Evolutionary conservation across 1,140 invertebrate species (phyloP), one percentile per base, ranked within the genome.

Genomic region (Antheraea pernyi): DNA sequence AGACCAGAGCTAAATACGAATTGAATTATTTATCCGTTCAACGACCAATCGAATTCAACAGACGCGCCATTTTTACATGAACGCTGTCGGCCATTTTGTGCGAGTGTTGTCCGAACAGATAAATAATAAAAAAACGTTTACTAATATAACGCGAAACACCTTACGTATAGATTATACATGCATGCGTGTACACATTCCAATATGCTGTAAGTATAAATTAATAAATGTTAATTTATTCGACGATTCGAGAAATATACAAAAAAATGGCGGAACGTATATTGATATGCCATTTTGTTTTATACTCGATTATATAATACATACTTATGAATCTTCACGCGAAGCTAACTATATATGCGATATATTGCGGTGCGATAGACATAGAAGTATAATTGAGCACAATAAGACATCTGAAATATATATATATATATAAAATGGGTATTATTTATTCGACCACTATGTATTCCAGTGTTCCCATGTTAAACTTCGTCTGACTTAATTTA

Each of bases 1-100:
- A 82, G 79, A 90, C 85, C 85, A 81, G 83, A 84, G 83, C 81
- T 82, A 82, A 81, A 73, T 79, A 79, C 75, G 76, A 75, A 73
- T 67, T 65, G 6, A 72, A 74, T 65, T 67, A 78, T 66, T 75
- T 83, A 85, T 78, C 80, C 82, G 82, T 80, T 79, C 79, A 85
- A 86, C 77, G 39, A 19, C 60, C 48, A 18, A 22, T 36, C 60
- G 8, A 30, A 19, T 65, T 36, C 36, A 18, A n/a, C 42, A 53
- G 67, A 60, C 68, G 46, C 60, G 66, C 69, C 59, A 69, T 66
- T 70, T 70, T 65, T 62, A 64, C 19, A n/a, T 61, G 13, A 13
- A 5, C 16, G 10, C 46, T 16, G 11, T 67, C 68, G 30, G 64
- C 70, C 70, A 69, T 74, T 67, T 70, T 69, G 19, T 70, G 22